Conservation (phyloP, 2,797 vertebrate species). For the Rhinichthys osculus region DNA sequence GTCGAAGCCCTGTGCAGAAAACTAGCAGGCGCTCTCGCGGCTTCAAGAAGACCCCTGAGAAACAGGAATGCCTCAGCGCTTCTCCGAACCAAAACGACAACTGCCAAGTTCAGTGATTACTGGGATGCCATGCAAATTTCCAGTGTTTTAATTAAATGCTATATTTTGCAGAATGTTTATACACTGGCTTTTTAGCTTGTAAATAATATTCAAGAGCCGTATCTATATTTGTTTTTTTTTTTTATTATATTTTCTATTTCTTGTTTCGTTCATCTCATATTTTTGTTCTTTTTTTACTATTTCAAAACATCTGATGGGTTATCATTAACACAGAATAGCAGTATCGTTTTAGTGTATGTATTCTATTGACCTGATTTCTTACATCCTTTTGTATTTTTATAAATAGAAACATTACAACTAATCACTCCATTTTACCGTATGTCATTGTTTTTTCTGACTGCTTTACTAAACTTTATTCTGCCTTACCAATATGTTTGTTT, state of each 20-base stretch:
- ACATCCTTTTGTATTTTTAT: not conserved
- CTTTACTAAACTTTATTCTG: constrained; percentile 32
- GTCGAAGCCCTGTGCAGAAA: constrained; percentile 58
- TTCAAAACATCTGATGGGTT: not conserved
- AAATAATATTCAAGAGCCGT: constrained; percentile 1
- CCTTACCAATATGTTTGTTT: not conserved
- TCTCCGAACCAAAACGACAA: constrained; percentile 73
- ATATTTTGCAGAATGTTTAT: constrained; percentile 9
- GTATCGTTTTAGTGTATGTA: not conserved
- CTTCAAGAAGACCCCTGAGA: constrained; percentile 61
- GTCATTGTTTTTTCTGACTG: not conserved
- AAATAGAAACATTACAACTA: not conserved
- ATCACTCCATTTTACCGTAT: not conserved
- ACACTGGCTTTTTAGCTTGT: constrained; percentile 30
- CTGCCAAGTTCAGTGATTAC: constrained; percentile 84
- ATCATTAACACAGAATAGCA: not conserved
- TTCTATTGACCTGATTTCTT: constrained; percentile 3
- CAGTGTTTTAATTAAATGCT: not conserved
- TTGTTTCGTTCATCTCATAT: not conserved
- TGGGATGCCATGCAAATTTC: not conserved
- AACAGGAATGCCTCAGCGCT: constrained; percentile 21
- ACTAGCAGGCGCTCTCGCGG: constrained; percentile 43
- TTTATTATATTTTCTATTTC: not conserved
- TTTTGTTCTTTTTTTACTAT: not conserved
- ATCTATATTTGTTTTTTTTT: too few species aligned